A percentile compares a stretch with the other conserved stretches of the same genome.
These are phyloP conservation scores for Columbina picui DNA, from an alignment of 2,113 vertebrate genomes.

Conservation along the genomic window DNA sequence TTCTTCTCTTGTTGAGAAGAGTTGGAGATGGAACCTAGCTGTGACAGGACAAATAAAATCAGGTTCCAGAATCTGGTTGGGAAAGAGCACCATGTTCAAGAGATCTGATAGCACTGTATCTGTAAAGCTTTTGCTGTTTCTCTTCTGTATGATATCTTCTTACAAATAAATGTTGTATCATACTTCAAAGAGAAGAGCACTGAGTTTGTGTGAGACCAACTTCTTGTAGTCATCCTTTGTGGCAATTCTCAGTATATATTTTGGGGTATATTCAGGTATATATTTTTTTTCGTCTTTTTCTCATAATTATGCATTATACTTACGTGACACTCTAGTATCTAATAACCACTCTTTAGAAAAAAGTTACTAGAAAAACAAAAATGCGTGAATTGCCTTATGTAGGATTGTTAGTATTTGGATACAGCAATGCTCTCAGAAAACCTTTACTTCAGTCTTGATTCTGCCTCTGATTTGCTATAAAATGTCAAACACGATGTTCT, in stretches of 20 bases:
- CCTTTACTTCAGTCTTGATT: neutral
- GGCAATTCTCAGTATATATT: neutral
- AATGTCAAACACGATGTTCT: neutral
- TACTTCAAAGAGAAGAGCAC: neutral
- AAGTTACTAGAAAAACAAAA: neutral
- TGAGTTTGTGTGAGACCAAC: neutral
- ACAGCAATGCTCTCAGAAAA: neutral
- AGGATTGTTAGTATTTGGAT: neutral
- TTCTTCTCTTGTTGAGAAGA: neutral
- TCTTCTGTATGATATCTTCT: neutral
- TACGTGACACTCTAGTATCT: neutral
- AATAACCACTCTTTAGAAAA: neutral
- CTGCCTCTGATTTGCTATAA: neutral
- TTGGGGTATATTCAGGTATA: neutral
- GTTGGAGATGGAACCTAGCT: neutral
- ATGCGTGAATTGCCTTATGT: neutral
- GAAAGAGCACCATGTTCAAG: neutral
- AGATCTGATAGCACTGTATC: neutral
- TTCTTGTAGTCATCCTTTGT: neutral
- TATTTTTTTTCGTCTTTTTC: neutral
- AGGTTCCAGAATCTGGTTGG: neutral
- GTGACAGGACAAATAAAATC: neutral
- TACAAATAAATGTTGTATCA: neutral
- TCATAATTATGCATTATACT: neutral
- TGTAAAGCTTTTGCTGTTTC: neutral